Percentiles rank a stretch among this genome's conserved stretches.
Conservation (phyloP, 2,797 vertebrate species). For the Mionectes olivaceus region DNA sequence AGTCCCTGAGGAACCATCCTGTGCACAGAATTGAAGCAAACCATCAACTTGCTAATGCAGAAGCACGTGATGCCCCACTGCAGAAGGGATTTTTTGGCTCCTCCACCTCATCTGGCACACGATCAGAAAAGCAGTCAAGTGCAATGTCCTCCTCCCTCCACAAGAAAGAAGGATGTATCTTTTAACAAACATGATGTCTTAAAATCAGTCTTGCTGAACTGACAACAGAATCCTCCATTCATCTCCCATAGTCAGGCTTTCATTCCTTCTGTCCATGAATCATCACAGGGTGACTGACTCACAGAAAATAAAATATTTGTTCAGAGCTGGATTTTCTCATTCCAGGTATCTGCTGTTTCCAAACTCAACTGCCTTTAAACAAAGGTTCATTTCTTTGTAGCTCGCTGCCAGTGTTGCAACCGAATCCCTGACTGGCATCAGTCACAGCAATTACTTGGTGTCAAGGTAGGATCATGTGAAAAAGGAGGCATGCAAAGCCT, state of each 20-base stretch:
- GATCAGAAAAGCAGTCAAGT: not conserved
- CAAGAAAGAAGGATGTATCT: not conserved
- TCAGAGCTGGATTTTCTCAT: not conserved
- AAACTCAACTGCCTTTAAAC: not conserved
- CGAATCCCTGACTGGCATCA: not conserved
- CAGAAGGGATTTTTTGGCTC: not conserved
- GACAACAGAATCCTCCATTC: not conserved
- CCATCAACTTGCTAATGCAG: not conserved
- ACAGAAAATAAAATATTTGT: constrained; percentile 13
- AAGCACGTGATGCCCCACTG: not conserved
- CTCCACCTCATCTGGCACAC: not conserved
- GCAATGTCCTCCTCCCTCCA: not conserved
- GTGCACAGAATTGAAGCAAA: not conserved
- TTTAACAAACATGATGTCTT: not conserved
- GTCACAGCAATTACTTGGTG: not conserved
- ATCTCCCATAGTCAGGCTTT: not conserved
- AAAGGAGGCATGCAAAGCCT: not conserved
- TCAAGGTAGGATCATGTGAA: not conserved
- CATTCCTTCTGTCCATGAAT: not conserved
- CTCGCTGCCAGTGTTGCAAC: not conserved
- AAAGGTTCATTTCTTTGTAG: not conserved
- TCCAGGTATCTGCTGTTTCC: not conserved
- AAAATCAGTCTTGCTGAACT: not conserved
- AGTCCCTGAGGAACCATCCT: not conserved
- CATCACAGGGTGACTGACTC: not conserved